Base-by-base conservation (phyloP, 2,797 vertebrate species). In the Microctenopoma lineatum region DNA sequence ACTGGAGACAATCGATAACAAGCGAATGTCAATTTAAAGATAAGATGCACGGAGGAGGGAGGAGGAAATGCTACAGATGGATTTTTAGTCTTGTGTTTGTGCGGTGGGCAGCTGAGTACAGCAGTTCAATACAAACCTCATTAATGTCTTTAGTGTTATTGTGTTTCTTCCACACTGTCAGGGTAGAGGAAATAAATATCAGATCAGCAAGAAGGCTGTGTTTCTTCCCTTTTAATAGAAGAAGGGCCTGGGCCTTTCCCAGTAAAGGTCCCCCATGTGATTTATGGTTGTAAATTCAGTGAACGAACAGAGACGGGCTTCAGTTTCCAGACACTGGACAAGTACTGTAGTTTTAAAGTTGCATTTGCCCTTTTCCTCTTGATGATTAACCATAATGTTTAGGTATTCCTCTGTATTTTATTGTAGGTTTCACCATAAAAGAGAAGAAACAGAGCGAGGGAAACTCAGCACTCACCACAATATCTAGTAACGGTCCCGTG, bases 91-190 rank as follows among this genome's bases (percentile, higher is more conserved):
- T 0, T 54, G 26, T 34, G 1, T n/a, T 7, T 36, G 48, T n/a
- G 59, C 44, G 18, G 1, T 15, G 56, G 29, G 9, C 2, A 1
- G 7, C 65, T 48, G 55, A 75, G 42, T 60, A 48, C 45, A 68
- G 58, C 51, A 70, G 71, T 73, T 89, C 75, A 81, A 87, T 87
- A 73, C 70, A 84, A 81, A 87, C 69, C 71, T 84, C 84, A 81
- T 89, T 75, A 84, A 73, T 83, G 75, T 45, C 56, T 72, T 84
- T 74, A 83, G 79, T 77, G 73, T 77, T 85, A 80, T 80, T 82
- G 82, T 76, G 58, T 88, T 86, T 83, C 66, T 84, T 83, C 85
- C 74, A 59, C 73, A 57, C 58, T 25, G 16, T 60, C 72, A 45
- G 47, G 56, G 71, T 45, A 54, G 75, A 56, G 26, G 32, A 10